Conservation (phyloP, 2,113 vertebrate species). For the Brachirus orientalis region DNA sequence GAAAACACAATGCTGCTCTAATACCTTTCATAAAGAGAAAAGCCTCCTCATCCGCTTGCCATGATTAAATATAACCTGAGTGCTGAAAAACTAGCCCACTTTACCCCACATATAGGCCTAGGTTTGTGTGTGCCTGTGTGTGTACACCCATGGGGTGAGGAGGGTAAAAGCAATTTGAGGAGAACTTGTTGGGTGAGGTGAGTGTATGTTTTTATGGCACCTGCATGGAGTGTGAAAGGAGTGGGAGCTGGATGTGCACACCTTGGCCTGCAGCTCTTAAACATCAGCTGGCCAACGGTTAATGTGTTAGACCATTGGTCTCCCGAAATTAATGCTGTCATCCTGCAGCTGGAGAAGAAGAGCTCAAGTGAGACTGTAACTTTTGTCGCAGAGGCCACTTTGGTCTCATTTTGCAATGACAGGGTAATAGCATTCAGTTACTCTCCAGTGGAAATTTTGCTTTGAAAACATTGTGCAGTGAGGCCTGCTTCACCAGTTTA, state of each 20-base stretch:
- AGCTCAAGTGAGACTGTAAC: slow-evolving; percentile 70
- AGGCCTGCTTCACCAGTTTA: background rate
- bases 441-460: too few relatives aligned
- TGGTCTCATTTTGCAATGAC: background rate
- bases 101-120: slow-evolving; percentile 71
- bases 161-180: slow-evolving; percentile 93
- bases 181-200: slow-evolving; percentile 88
- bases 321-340: slow-evolving; percentile 89
- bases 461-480: background rate
- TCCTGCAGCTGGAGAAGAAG: slow-evolving; percentile 85
- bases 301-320: slow-evolving; percentile 86
- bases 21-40: slow-evolving; percentile 83
- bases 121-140: slow-evolving; percentile 63
- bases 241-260: slow-evolving; percentile 44
- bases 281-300: slow-evolving; percentile 87
- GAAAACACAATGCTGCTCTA: slow-evolving; percentile 79
- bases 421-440: background rate
- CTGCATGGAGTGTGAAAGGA: slow-evolving; percentile 45
- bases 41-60: slow-evolving; percentile 77
- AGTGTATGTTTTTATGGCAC: slow-evolving; percentile 72
- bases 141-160: slow-evolving; percentile 76
- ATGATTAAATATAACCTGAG: slow-evolving; percentile 77
- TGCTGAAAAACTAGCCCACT: slow-evolving; percentile 71
- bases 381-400: slow-evolving; percentile 12
- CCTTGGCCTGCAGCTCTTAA: slow-evolving; percentile 63